Evolutionary conservation across 2,113 vertebrate species (phyloP).

Genomic region (Ophiodon elongatus): DNA sequence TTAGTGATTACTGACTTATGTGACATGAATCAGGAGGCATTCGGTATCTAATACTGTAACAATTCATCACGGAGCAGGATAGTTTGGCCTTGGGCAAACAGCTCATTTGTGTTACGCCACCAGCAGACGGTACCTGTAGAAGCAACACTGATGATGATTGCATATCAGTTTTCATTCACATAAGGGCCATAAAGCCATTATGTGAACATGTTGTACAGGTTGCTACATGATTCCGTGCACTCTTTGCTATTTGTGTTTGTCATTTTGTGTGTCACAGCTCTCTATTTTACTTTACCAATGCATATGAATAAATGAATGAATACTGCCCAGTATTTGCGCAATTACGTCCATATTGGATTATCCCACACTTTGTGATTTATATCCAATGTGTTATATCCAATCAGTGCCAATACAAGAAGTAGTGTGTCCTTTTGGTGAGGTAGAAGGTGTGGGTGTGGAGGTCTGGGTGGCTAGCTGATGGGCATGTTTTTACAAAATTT

Average conservation of each 20-base stretch:
- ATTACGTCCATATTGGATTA: too few relatives aligned
- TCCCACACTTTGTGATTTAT: too few relatives aligned
- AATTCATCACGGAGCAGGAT: slow-evolving; percentile 28
- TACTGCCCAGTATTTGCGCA: too few relatives aligned
- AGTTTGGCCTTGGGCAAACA: slow-evolving; percentile 20
- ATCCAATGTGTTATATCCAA: too few relatives aligned
- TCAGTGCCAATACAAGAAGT: too few relatives aligned
- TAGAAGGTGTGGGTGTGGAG: too few relatives aligned
- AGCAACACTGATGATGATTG: slow-evolving; percentile 31
- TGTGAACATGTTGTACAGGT: slow-evolving; percentile 16
- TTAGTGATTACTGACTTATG: slow-evolving; percentile 53
- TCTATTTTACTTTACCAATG: background rate
- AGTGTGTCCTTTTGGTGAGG: too few relatives aligned
- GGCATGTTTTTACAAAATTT: too few relatives aligned
- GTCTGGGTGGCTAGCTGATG: too few relatives aligned
- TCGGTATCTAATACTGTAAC: slow-evolving; percentile 15
- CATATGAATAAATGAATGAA: background rate
- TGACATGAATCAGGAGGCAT: slow-evolving; percentile 36
- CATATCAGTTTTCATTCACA: slow-evolving; percentile 23
- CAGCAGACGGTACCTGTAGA: slow-evolving; percentile 11
- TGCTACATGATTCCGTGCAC: background rate
- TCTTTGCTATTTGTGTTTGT: background rate
- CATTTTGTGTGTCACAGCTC: background rate
- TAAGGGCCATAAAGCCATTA: slow-evolving; percentile 30
- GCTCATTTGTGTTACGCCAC: slow-evolving; percentile 20